Evolutionary conservation across 2,113 vertebrate species (phyloP).

Genomic region (Pseudorhombus dupliciocellatus): DNA sequence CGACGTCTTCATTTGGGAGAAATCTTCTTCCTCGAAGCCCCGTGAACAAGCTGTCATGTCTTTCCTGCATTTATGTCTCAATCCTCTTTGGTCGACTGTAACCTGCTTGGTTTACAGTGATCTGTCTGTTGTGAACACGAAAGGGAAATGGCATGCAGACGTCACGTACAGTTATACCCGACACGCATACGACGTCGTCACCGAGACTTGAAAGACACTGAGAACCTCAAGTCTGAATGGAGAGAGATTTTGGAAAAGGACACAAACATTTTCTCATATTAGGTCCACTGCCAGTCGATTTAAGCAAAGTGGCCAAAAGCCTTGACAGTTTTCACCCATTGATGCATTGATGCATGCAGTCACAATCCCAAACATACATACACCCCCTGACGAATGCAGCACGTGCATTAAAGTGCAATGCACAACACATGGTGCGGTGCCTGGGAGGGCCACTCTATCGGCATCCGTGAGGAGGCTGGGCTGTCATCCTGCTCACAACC

Average conservation of each 20-base stretch:
- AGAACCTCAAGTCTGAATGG: no score
- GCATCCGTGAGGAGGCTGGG: slow-evolving; percentile 47
- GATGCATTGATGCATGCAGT: slow-evolving; percentile 13
- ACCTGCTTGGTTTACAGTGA: slow-evolving; percentile 25
- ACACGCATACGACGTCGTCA: no score
- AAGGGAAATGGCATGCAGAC: slow-evolving; percentile 35
- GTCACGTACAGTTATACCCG: slow-evolving; percentile 21
- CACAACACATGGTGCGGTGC: slow-evolving; percentile 43
- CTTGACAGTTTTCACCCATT: slow-evolving; percentile 2
- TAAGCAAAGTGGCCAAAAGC: neutral
- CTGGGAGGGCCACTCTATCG: slow-evolving; percentile 36
- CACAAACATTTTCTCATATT: neutral
- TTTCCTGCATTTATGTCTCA: slow-evolving; percentile 16
- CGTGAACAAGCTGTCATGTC: slow-evolving; percentile 29
- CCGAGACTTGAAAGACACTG: no score
- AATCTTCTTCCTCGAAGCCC: slow-evolving; percentile 29
- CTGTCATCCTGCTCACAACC: slow-evolving; percentile 49
- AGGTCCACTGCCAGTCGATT: neutral
- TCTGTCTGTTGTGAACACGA: slow-evolving; percentile 21
- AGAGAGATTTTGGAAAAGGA: neutral
- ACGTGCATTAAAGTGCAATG: slow-evolving; percentile 30
- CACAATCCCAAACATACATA: slow-evolving; percentile 26
- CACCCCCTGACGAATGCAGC: slow-evolving; percentile 10
- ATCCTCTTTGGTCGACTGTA: slow-evolving; percentile 23
- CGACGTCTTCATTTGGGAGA: slow-evolving; percentile 64